These are phyloP conservation scores for Nasonovia ribisnigri DNA, from an alignment of 2,888 invertebrate genomes.

Conservation along the genomic window DNA sequence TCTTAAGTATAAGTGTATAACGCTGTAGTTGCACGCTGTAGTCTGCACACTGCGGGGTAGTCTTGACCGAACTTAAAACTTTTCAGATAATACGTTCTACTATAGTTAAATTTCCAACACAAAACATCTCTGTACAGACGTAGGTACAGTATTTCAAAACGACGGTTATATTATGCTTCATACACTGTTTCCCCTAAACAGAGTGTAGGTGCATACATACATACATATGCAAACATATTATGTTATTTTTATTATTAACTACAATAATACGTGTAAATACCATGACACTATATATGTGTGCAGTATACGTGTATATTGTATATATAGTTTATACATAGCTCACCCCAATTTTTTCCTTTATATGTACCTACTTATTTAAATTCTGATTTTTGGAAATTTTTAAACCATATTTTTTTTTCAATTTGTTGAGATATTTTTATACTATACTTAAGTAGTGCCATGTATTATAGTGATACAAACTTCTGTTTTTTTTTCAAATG, in stretches of 20 bases:
- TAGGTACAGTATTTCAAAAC: background rate
- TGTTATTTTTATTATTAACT: background rate
- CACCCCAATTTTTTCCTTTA: background rate
- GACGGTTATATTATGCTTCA: background rate
- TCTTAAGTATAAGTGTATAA: background rate
- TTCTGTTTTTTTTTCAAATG: no score
- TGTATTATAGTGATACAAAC: no score
- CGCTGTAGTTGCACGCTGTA: background rate
- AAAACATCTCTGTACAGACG: background rate
- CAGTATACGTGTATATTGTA: no score
- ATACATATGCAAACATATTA: background rate
- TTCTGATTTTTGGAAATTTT: background rate
- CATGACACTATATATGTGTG: no score
- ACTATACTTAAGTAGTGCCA: no score
- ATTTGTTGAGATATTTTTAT: no score
- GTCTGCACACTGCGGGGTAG: background rate
- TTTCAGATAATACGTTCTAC: background rate
- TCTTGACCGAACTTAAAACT: slow-evolving; percentile 5
- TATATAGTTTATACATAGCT: no score
- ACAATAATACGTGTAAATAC: background rate
- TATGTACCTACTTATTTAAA: background rate
- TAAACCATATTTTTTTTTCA: no score
- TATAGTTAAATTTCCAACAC: background rate
- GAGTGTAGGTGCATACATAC: background rate
- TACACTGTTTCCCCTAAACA: background rate